phyloP scores from a whole-genome alignment of 2,113 vertebrate genomes.

The Opisthocomus hoazin region DNA sequence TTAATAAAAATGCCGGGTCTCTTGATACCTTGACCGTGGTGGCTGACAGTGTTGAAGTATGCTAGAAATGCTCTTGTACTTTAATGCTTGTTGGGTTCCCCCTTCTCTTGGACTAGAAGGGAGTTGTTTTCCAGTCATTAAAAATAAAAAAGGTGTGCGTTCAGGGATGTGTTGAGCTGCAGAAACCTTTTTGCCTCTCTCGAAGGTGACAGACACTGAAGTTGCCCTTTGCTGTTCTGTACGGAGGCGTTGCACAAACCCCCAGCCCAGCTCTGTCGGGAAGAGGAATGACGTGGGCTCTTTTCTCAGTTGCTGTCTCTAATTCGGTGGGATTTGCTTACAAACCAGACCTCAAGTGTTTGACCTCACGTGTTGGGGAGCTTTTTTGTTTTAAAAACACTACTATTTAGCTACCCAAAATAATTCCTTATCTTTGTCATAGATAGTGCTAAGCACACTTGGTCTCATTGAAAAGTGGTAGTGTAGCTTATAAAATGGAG shows the following conservation, averaged over 20 bases:
- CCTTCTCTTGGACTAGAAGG: background rate
- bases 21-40: background rate
- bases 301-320: background rate
- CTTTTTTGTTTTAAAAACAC: conserved; percentile 63
- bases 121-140: background rate
- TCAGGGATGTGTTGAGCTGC: background rate
- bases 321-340: background rate
- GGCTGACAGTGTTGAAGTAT: background rate
- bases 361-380: conserved; percentile 24
- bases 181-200: background rate
- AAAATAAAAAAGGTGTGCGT: background rate
- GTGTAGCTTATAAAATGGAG: conserved; percentile 22
- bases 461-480: conserved; percentile 40
- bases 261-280: background rate
- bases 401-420: conserved; percentile 20
- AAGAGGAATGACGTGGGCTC: background rate
- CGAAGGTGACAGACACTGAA: background rate
- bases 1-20: conserved; percentile 11
- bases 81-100: background rate
- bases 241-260: conserved; percentile 9
- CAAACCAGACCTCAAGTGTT: background rate
- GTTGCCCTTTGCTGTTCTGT: background rate
- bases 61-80: background rate
- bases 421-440: conserved; percentile 1
- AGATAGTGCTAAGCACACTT: conserved; percentile 69